phyloP scores from a whole-genome alignment of 1,140 invertebrate genomes.

The Aplysia californica region DNA sequence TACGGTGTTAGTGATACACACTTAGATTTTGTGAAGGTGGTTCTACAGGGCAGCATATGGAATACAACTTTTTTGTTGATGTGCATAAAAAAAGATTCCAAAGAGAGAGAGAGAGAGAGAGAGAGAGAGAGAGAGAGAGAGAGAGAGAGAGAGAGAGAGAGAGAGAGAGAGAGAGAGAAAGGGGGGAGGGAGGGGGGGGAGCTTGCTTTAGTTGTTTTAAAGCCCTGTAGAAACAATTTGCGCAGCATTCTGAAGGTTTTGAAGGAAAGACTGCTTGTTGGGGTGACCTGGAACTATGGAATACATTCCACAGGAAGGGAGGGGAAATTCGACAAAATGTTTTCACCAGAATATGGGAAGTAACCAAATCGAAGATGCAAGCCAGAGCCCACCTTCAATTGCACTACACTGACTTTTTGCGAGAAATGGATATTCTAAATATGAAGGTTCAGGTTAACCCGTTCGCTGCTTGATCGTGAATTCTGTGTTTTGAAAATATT shows the following conservation, averaged over 20 bases:
- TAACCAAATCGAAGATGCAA: too few species aligned
- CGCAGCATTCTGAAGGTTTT: not conserved
- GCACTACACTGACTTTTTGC: too few species aligned
- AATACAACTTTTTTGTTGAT: too few species aligned
- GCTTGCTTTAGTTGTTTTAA: not conserved
- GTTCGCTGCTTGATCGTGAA: too few species aligned
- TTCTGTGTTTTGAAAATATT: too few species aligned
- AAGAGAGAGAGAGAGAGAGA: not conserved
- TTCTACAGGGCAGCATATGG: too few species aligned
- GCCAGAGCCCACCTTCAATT: too few species aligned
- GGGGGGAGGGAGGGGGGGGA: not conserved
- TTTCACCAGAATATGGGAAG: not conserved
- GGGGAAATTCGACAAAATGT: not conserved
- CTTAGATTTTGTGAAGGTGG: too few species aligned
- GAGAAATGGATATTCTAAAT: too few species aligned
- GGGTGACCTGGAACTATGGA: not conserved
- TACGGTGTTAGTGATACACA: too few species aligned
- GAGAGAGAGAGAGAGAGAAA: not conserved
- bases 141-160: constrained; percentile 3
- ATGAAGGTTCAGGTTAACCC: too few species aligned
- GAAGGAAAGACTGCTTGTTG: not conserved
- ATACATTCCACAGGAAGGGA: not conserved
- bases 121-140: not conserved
- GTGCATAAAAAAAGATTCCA: not conserved
- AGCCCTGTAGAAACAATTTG: not conserved